A percentile compares a stretch with the other conserved stretches of the same genome.
These are phyloP conservation scores for Sebastes trivittatus DNA, from an alignment of 2,797 vertebrate species.

Conservation along the genomic window DNA sequence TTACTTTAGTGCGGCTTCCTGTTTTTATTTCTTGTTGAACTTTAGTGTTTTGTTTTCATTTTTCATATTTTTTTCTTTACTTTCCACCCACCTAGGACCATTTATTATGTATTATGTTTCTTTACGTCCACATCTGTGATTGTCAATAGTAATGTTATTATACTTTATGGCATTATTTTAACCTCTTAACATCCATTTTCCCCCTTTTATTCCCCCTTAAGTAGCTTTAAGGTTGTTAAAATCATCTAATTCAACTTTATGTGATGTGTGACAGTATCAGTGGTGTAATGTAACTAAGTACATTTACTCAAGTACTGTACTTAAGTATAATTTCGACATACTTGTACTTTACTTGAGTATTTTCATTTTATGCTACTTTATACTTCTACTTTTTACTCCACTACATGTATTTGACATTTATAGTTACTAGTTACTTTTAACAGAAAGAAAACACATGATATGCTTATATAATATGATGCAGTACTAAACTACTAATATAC, in stretches of 20 bases:
- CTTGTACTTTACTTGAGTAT: too few species aligned
- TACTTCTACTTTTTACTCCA: too few species aligned
- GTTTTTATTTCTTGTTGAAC: not conserved
- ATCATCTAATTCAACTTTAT: not conserved
- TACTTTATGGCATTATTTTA: not conserved
- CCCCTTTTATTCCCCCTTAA: not conserved
- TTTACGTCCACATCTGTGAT: not conserved
- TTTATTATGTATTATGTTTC: not conserved
- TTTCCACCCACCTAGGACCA: not conserved
- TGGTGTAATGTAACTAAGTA: too few species aligned
- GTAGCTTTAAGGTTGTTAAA: not conserved
- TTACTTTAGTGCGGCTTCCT: not conserved
- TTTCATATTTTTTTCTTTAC: not conserved
- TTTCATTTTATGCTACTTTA: too few species aligned
- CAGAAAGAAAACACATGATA: too few species aligned
- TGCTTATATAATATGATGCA: too few species aligned
- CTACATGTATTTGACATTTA: too few species aligned
- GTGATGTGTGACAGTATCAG: not conserved
- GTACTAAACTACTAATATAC: too few species aligned
- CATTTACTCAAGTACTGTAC: too few species aligned
- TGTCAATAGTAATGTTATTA: not conserved
- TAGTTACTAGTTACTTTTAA: too few species aligned
- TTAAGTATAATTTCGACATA: too few species aligned
- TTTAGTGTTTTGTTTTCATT: not conserved
- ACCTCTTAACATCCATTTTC: not conserved